phyloP scores from a whole-genome alignment of 1,140 invertebrate species.

The Samia ricini region DNA sequence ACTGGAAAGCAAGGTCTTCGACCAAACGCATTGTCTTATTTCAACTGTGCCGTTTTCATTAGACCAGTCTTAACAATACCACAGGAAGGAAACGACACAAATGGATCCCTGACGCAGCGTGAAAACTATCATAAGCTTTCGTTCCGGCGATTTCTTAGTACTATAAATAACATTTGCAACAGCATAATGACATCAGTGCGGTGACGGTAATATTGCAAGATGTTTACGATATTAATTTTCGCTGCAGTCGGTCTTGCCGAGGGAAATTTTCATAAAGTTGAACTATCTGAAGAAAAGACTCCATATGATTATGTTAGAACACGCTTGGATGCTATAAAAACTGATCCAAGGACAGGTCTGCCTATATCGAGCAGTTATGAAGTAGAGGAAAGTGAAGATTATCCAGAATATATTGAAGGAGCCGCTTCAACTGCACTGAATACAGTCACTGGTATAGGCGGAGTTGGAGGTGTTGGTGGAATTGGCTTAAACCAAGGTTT shows the following conservation, averaged over 20 bases:
- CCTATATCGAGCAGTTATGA: conserved; percentile 68
- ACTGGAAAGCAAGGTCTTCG: conserved; percentile 75
- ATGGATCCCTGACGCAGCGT: conserved; percentile 40
- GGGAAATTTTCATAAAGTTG: conserved; percentile 46
- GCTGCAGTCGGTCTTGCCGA: conserved; percentile 36
- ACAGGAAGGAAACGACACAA: conserved; percentile 70
- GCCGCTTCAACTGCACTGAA: conserved; percentile 67
- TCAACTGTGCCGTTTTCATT: conserved; percentile 65
- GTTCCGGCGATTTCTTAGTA: conserved; percentile 69
- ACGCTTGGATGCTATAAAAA: conserved; percentile 53
- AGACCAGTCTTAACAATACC: conserved; percentile 71
- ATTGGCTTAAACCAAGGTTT: conserved; percentile 30
- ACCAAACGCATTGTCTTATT: conserved; percentile 60
- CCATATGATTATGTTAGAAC: conserved; percentile 68
- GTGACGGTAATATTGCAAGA: conserved; percentile 55
- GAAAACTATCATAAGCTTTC: conserved; percentile 67
- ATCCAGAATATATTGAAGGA: conserved; percentile 61
- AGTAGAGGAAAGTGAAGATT: conserved; percentile 72
- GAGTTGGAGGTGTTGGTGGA: conserved; percentile 43
- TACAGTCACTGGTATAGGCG: conserved; percentile 54
- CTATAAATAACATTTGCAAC: conserved; percentile 71
- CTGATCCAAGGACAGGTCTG: conserved; percentile 48
- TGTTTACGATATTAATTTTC: conserved; percentile 55
- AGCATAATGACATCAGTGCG: conserved; percentile 63
- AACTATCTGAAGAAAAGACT: conserved; percentile 60